Conservation (phyloP, 2,797 vertebrate species). For the Serranus cabrilla region DNA sequence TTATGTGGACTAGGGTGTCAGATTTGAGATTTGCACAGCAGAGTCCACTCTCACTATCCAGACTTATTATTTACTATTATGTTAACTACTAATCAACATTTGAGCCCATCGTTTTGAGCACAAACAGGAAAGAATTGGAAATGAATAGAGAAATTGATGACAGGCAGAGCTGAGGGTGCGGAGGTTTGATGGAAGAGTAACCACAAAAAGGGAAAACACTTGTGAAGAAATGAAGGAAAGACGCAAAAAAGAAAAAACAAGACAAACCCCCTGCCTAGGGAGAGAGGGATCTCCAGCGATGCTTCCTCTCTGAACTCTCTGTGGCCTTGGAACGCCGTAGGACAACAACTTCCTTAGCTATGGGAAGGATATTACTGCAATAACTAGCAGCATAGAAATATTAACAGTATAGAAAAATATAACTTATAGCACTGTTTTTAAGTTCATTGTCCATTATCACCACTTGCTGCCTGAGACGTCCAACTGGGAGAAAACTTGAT, state of each 20-base stretch:
- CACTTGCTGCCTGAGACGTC: constrained; percentile 82
- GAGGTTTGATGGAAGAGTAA: constrained; percentile 56
- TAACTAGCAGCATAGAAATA: constrained; percentile 84
- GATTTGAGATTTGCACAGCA: constrained; percentile 80
- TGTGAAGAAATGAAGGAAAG: constrained; percentile 54
- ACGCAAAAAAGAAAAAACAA: constrained; percentile 48
- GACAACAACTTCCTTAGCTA: constrained; percentile 87
- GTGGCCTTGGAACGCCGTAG: constrained; percentile 80
- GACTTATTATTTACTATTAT: constrained; percentile 73
- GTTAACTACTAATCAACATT: constrained; percentile 79
- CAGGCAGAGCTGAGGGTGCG: constrained; percentile 69
- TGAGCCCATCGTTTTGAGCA: constrained; percentile 81
- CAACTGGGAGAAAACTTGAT: constrained; percentile 66
- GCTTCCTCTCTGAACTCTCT: constrained; percentile 75
- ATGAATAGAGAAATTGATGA: constrained; percentile 48
- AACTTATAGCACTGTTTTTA: constrained; percentile 89
- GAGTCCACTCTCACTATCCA: constrained; percentile 90
- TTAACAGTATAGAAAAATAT: constrained; percentile 85
- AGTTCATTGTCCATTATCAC: constrained; percentile 83
- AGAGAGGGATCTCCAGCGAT: constrained; percentile 75
- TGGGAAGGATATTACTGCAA: constrained; percentile 86
- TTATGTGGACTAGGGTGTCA: constrained; percentile 64
- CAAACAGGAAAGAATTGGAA: constrained; percentile 64
- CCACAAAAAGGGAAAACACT: constrained; percentile 67
- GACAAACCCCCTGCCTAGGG: constrained; percentile 63